These are phyloP conservation scores for Minunthozetes semirufus DNA, from an alignment of 2,888 invertebrate species.

Conservation along the genomic window DNA sequence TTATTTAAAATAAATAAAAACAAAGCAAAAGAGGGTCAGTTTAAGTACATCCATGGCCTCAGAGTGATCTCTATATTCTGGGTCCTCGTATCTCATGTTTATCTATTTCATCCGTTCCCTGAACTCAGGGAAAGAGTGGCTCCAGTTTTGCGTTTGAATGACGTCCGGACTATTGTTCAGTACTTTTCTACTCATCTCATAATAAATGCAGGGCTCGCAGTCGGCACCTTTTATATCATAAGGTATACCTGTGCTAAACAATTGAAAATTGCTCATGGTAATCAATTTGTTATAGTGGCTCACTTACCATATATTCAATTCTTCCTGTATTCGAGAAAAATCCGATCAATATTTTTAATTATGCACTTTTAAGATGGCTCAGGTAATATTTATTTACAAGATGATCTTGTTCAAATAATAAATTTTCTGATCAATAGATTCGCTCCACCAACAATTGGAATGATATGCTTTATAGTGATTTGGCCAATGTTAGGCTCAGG, in stretches of 20 bases:
- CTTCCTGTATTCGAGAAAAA: constrained; percentile 22
- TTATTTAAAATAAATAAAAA: constrained; percentile 30
- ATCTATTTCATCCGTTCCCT: constrained; percentile 32
- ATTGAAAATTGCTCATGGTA: neutral
- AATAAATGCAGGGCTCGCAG: constrained; percentile 31
- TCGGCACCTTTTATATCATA: constrained; percentile 33
- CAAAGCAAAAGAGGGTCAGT: constrained; percentile 14
- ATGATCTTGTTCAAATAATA: neutral
- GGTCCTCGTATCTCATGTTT: constrained; percentile 31
- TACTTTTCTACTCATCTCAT: constrained; percentile 29
- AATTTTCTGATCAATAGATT: constrained; percentile 6
- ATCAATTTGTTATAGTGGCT: constrained; percentile 13
- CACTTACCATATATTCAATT: constrained; percentile 32
- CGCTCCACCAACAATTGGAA: constrained; percentile 25
- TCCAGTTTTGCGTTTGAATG: constrained; percentile 8
- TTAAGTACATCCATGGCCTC: constrained; percentile 32
- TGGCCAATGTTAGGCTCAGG: constrained; percentile 33
- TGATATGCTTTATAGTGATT: constrained; percentile 33
- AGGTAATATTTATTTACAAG: constrained; percentile 3
- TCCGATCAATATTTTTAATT: constrained; percentile 33
- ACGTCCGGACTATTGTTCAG: constrained; percentile 11
- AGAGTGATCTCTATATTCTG: constrained; percentile 30
- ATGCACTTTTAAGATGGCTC: constrained; percentile 29
- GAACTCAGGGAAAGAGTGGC: constrained; percentile 14
- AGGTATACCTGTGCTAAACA: constrained; percentile 24